phyloP scores from a whole-genome alignment of 2,113 vertebrate genomes.

The Onychostoma macrolepis region DNA sequence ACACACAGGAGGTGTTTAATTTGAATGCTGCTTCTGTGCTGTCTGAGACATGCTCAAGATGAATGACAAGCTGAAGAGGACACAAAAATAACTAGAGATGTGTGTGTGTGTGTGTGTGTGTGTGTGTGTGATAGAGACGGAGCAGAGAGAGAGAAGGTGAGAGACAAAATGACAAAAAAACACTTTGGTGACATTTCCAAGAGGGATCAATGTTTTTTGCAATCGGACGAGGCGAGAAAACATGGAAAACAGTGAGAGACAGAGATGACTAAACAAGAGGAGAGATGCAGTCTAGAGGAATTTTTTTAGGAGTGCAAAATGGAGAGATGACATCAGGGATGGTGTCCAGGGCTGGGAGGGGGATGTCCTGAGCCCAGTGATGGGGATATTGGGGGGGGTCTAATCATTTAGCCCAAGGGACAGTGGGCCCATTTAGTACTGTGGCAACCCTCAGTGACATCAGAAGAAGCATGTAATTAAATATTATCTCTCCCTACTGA shows the following conservation, averaged over 20 bases:
- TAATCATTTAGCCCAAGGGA: neutral
- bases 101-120: conserved; percentile 12
- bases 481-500: neutral
- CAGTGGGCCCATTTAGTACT: neutral
- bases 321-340: conserved; percentile 8
- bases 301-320: conserved; percentile 3
- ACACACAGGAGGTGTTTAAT: conserved; percentile 30
- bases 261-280: conserved; percentile 1
- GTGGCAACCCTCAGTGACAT: neutral
- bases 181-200: conserved; percentile 54
- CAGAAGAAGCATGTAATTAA: neutral
- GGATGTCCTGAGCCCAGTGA: neutral
- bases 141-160: conserved; percentile 14
- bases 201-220: conserved; percentile 46
- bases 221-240: conserved; percentile 44
- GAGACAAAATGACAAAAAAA: conserved; percentile 28
- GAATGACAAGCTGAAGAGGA: conserved; percentile 48
- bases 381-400: neutral
- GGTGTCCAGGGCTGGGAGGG: neutral
- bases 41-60: conserved; percentile 27
- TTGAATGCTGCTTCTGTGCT: conserved; percentile 40
- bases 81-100: conserved; percentile 38
- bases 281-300: neutral
- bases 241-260: conserved; percentile 17
- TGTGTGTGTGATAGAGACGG: neutral